Evolutionary conservation across 1,140 invertebrate species (phyloP), one percentile per base, ranked within the genome.

Genomic region (Argopecten irradians): DNA sequence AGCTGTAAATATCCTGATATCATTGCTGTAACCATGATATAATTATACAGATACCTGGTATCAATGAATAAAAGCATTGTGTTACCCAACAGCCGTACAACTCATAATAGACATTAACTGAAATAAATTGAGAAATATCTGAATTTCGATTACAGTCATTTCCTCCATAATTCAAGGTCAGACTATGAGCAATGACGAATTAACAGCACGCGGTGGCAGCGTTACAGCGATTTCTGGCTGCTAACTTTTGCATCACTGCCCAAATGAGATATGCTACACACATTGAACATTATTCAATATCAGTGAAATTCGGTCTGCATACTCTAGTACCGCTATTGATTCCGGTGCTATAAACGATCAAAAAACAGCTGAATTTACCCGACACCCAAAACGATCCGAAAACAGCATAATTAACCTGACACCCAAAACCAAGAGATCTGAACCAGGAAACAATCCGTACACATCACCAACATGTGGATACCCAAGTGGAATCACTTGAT

Each of bases 201-300:
- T 71, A 71, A 71, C 55, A 71, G 22, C 22, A 11, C 7, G 11
- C n/a, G 7, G 55, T 28, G 55, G 22, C 55, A 28, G 55, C 22
- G 5, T 71, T 16, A 71, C 55, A 71, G 55, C n/a, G 5, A 71
- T n/a, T 71, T 46, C 16, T 71, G 55, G 55, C 55, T 28, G 55
- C 55, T 71, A 16, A 71, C 55, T 71, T 28, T n/a, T 28, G 55
- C 55, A 71, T 71, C 55, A 71, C 55, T 71, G 22, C 55, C 55
- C 55, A 71, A 16, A 71, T 71, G 55, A 71, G 55, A 28, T 71
- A 71, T n/a, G 55, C 5, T 28, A 16, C 55, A 71, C 55, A 71
- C 55, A 71, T 71, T 71, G 55, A 71, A 71, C 55, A 71, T 71
- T 71, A 71, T 71, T 71, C 55, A 71, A 71, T 71, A 71, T 71